Conservation (phyloP, 2,113 vertebrate species). For the Chascanopsetta lugubris region DNA sequence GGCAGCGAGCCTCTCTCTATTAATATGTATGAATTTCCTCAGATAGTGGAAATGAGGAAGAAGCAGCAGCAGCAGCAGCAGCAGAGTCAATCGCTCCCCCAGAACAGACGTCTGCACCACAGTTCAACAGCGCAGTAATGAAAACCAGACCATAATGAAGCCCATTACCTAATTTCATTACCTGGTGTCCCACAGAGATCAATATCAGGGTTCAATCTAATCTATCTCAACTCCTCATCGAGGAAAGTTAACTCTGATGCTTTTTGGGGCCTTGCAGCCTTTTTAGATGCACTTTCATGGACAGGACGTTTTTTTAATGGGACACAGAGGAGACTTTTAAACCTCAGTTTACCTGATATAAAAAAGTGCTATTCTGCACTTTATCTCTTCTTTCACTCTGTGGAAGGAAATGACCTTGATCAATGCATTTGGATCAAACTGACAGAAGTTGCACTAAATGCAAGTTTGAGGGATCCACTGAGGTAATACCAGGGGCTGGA, state of each 20-base stretch:
- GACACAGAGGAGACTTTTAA: not conserved
- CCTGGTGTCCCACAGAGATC: slow-evolving; percentile 28
- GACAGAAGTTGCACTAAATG: no score
- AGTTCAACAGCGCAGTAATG: slow-evolving; percentile 28
- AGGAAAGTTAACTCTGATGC: not conserved
- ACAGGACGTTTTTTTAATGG: not conserved
- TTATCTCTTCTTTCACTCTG: not conserved
- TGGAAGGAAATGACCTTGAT: not conserved
- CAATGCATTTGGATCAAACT: not conserved
- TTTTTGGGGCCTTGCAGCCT: not conserved
- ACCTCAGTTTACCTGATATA: not conserved
- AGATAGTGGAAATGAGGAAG: slow-evolving; percentile 4
- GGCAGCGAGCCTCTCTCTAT: no score
- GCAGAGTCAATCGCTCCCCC: slow-evolving; percentile 11
- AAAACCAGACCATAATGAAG: slow-evolving; percentile 38
- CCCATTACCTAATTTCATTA: slow-evolving; percentile 35
- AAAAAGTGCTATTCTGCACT: not conserved
- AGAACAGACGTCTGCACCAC: slow-evolving; percentile 4
- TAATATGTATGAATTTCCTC: no score
- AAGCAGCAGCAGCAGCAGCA: slow-evolving; percentile 3
- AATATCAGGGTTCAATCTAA: slow-evolving; percentile 30
- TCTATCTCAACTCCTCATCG: slow-evolving; percentile 21
- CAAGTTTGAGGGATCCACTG: not conserved
- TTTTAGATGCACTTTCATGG: not conserved
- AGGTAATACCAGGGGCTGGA: not conserved